Percentiles rank a stretch among this genome's conserved stretches.
Conservation (phyloP, 2,888 invertebrate genomes). For the Mythimna albipuncta region DNA sequence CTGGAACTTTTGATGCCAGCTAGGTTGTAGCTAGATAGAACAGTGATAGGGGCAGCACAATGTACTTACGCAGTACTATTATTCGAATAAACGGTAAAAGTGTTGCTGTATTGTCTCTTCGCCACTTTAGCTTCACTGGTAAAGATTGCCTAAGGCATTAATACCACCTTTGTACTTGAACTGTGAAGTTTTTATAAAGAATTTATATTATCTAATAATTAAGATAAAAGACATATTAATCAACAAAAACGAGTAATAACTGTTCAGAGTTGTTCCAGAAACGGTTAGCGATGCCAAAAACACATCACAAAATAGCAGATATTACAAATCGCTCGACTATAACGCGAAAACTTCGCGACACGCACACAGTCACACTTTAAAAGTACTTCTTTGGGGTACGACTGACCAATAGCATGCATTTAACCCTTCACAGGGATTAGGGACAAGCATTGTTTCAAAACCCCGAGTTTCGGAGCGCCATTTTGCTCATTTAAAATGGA, state of each 20-base stretch:
- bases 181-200: too few species aligned
- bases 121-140: too few species aligned
- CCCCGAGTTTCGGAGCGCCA: slow-evolving; percentile 83
- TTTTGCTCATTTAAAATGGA: slow-evolving; percentile 91
- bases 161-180: too few species aligned
- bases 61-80: too few species aligned
- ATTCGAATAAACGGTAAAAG: too few species aligned
- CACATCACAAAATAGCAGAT: slow-evolving; percentile 46
- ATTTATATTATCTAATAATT: too few species aligned
- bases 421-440: slow-evolving; percentile 88
- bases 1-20: neutral
- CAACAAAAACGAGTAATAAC: neutral
- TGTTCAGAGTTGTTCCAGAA: slow-evolving; percentile 14
- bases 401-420: slow-evolving; percentile 90
- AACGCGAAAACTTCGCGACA: slow-evolving; percentile 63
- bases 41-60: too few species aligned
- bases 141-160: too few species aligned
- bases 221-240: neutral
- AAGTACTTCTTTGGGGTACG: slow-evolving; percentile 74
- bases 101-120: too few species aligned
- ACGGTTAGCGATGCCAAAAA: slow-evolving; percentile 28
- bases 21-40: too few species aligned
- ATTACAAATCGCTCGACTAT: slow-evolving; percentile 54
- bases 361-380: slow-evolving; percentile 48
- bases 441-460: slow-evolving; percentile 87